A percentile compares a stretch with the other conserved stretches of the same genome.
Conservation (phyloP, 2,113 vertebrate species). For the Manacus vitellinus region DNA sequence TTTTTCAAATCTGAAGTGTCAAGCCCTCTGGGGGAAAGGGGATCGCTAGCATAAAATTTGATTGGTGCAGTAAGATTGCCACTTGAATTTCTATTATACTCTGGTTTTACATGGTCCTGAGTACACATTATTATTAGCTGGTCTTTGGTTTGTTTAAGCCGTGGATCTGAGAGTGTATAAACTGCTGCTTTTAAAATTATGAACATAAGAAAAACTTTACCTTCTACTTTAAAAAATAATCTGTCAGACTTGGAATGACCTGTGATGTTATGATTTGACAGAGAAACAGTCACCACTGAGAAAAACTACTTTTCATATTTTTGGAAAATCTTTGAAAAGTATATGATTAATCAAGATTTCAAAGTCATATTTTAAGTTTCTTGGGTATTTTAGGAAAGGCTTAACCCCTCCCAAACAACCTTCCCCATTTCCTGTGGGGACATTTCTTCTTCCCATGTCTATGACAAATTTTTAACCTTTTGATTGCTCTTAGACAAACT, state of each 20-base stretch:
- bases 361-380: background rate
- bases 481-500: background rate
- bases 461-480: background rate
- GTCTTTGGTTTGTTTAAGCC: background rate
- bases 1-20: background rate
- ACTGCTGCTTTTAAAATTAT: background rate
- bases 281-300: background rate
- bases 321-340: background rate
- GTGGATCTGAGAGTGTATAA: background rate
- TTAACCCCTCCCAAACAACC: background rate
- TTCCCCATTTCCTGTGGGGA: background rate
- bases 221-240: background rate
- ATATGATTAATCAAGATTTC: background rate
- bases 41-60: background rate
- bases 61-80: background rate
- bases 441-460: background rate
- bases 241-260: background rate
- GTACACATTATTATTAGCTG: background rate
- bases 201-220: background rate
- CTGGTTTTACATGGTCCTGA: background rate
- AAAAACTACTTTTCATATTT: background rate
- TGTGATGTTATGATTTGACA: background rate
- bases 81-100: constrained; percentile 6
- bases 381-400: background rate
- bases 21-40: background rate